Percentiles rank a stretch among this genome's conserved stretches.
Evolutionary conservation across 1,140 invertebrate genomes (phyloP).

Genomic region (Hylaeus volcanicus): DNA sequence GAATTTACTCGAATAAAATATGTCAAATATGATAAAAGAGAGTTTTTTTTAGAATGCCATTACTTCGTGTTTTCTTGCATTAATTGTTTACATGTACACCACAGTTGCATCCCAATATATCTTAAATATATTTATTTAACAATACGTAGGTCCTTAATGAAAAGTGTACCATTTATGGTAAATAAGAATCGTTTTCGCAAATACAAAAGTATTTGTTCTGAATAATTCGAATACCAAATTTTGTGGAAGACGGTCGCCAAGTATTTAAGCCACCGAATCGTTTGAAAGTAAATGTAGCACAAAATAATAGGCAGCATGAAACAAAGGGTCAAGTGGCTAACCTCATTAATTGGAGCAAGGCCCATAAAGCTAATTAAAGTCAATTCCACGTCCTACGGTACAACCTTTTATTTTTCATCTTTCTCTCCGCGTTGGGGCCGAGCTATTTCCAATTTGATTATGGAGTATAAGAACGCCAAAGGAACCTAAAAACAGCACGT

Average conservation of each 20-base stretch:
- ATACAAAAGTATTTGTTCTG: too few relatives aligned
- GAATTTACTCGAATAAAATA: too few relatives aligned
- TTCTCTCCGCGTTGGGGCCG: too few relatives aligned
- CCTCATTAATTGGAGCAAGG: conserved; percentile 49
- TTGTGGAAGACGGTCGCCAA: background rate
- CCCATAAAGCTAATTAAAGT: conserved; percentile 32
- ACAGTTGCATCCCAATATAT: too few relatives aligned
- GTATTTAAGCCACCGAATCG: background rate
- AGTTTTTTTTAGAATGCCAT: too few relatives aligned
- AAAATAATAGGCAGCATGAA: conserved; percentile 21
- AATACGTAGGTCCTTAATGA: too few relatives aligned
- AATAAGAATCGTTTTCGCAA: too few relatives aligned
- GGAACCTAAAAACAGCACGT: conserved; percentile 33
- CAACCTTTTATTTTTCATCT: conserved; percentile 32
- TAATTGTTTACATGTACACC: too few relatives aligned
- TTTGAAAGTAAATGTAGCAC: conserved; percentile 24
- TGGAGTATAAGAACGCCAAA: conserved; percentile 16
- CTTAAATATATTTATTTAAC: too few relatives aligned
- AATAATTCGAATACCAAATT: background rate
- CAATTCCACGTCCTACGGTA: conserved; percentile 20
- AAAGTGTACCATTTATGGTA: too few relatives aligned
- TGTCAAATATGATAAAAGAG: too few relatives aligned
- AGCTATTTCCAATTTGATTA: conserved; percentile 1
- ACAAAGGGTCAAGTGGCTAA: conserved; percentile 40
- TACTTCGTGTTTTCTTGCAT: too few relatives aligned